These are phyloP conservation scores for Sula dactylatra DNA, from an alignment of 2,113 vertebrate genomes.

Conservation along the genomic window DNA sequence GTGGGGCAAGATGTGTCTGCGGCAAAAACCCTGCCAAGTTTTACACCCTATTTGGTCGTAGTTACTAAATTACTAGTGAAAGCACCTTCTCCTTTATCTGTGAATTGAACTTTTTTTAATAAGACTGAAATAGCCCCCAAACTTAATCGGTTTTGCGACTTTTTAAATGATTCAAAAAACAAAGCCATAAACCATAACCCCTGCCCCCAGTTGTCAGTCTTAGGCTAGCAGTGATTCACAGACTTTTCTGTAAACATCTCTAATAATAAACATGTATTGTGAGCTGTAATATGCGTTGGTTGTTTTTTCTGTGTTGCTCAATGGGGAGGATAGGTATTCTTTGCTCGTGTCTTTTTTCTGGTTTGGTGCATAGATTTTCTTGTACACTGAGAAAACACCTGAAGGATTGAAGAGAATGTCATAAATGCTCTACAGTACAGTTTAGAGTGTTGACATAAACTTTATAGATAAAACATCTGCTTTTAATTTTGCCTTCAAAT, in stretches of 20 bases:
- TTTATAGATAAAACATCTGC: neutral
- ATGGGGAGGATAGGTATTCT: neutral
- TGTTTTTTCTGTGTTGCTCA: neutral
- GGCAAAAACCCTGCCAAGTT: conserved; percentile 86
- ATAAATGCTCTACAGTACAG: neutral
- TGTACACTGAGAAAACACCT: neutral
- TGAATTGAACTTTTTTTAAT: conserved; percentile 42
- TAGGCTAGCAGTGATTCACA: conserved; percentile 62
- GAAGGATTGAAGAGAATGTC: neutral
- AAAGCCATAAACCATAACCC: conserved; percentile 34
- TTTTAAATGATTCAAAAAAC: conserved; percentile 65
- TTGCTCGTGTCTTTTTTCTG: neutral
- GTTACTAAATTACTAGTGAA: conserved; percentile 79
- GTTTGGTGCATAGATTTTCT: neutral
- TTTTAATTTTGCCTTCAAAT: neutral
- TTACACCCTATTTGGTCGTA: conserved; percentile 97
- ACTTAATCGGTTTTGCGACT: conserved; percentile 66
- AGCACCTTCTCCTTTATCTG: conserved; percentile 30
- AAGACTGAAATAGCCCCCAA: conserved; percentile 46
- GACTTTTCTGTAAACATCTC: conserved; percentile 76
- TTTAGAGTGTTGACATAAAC: neutral
- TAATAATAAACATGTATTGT: conserved; percentile 76
- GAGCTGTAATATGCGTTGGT: conserved; percentile 23
- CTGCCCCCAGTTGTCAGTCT: conserved; percentile 12
- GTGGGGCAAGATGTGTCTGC: conserved; percentile 84